Evolutionary conservation across 2,888 invertebrate species (phyloP).

Genomic region (Elysia crispata): DNA sequence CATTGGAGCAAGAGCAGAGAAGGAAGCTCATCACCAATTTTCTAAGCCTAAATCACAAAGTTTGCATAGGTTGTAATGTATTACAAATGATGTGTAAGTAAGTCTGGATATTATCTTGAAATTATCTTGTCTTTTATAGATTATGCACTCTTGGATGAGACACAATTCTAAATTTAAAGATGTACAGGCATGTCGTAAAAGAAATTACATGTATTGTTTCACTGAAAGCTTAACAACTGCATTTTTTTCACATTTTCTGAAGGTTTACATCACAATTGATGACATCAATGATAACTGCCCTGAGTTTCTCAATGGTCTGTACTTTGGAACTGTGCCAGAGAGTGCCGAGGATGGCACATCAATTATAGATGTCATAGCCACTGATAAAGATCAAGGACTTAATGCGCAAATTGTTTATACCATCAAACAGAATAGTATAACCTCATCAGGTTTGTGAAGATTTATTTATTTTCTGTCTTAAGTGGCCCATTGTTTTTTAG

Average conservation of each 20-base stretch:
- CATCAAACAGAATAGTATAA: slow-evolving; percentile 79
- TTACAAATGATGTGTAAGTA: too few species aligned
- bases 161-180: too few species aligned
- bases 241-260: slow-evolving; percentile 16
- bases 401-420: slow-evolving; percentile 88
- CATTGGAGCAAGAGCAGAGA: too few species aligned
- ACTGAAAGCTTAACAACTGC: not conserved
- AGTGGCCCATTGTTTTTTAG: too few species aligned
- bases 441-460: slow-evolving; percentile 35
- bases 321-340: slow-evolving; percentile 89
- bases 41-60: too few species aligned
- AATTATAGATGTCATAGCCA: slow-evolving; percentile 88
- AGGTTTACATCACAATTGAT: slow-evolving; percentile 79
- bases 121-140: too few species aligned
- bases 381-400: slow-evolving; percentile 87
- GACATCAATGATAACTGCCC: slow-evolving; percentile 95
- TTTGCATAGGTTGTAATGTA: too few species aligned
- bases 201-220: too few species aligned
- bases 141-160: too few species aligned
- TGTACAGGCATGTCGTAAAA: too few species aligned
- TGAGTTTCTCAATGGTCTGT: slow-evolving; percentile 85
- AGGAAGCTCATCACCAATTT: too few species aligned
- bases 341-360: slow-evolving; percentile 87
- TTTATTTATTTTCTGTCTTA: not conserved
- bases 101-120: too few species aligned